Conservation (phyloP, 30 jellyfish, hydroid and myxozoan species). For the Aurelia sp. region DNA sequence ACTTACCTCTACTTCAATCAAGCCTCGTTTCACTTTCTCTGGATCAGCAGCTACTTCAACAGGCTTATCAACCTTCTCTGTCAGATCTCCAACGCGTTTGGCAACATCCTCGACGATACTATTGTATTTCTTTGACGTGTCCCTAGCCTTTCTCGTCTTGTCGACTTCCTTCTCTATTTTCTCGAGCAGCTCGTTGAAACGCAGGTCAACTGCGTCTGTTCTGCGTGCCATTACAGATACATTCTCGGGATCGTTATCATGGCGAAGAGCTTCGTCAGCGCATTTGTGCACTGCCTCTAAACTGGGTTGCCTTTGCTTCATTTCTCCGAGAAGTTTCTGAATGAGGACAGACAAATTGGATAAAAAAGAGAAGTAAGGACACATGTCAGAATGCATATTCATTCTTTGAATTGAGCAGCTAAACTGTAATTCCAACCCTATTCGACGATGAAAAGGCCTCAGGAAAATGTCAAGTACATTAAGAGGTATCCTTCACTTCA, state of each 20-base stretch:
- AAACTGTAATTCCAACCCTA: too few relatives aligned
- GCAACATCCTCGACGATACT: conserved; percentile 48
- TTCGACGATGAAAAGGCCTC: too few relatives aligned
- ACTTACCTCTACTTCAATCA: conserved; percentile 83
- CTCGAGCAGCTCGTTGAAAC: conserved; percentile 58
- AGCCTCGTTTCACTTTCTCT: conserved; percentile 83
- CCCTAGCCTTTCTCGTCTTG: conserved; percentile 49
- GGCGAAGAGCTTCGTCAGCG: conserved; percentile 56
- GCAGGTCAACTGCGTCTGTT: conserved; percentile 69
- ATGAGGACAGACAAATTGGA: not conserved
- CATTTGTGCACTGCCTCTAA: conserved; percentile 46
- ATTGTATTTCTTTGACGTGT: conserved; percentile 57
- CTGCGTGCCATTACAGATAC: conserved; percentile 72
- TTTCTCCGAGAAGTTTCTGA: conserved; percentile 58
- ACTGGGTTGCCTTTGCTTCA: conserved; percentile 62
- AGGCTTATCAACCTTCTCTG: conserved; percentile 43
- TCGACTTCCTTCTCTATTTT: conserved; percentile 60
- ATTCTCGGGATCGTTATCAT: conserved; percentile 83
- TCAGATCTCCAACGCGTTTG: conserved; percentile 51
- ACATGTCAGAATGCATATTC: too few relatives aligned
- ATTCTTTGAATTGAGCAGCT: too few relatives aligned
- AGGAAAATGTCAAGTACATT: too few relatives aligned
- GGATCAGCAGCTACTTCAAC: conserved; percentile 91
- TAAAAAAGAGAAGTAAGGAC: too few relatives aligned
- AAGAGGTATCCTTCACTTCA: too few relatives aligned